Evolutionary conservation across 2,888 invertebrate genomes (phyloP).

Genomic region (Biston stratarius): DNA sequence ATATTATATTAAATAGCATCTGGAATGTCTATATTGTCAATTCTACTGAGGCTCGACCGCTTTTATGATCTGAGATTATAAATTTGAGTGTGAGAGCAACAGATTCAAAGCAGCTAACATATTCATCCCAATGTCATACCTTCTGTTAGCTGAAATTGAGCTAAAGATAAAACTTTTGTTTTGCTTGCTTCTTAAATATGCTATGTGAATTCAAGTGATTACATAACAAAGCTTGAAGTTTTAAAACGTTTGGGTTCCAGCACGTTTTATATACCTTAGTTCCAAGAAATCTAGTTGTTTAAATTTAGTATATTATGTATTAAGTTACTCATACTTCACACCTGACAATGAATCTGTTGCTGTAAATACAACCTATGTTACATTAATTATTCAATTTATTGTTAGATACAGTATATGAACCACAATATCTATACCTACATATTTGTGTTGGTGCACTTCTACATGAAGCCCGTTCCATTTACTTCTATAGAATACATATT

Average conservation of each 20-base stretch:
- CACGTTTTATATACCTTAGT: neutral
- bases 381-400: conserved; percentile 68
- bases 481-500: conserved; percentile 69
- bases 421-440: conserved; percentile 77
- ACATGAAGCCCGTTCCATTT: conserved; percentile 73
- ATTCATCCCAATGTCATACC: neutral
- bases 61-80: conserved; percentile 59
- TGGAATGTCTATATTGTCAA: conserved; percentile 82
- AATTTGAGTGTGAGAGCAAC: conserved; percentile 59
- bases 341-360: conserved; percentile 62
- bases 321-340: neutral
- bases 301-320: too few relatives aligned
- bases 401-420: conserved; percentile 74
- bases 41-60: conserved; percentile 73
- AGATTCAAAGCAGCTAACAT: conserved; percentile 56
- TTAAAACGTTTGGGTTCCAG: neutral
- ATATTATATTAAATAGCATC: conserved; percentile 69
- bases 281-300: neutral
- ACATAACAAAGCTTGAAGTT: neutral
- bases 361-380: conserved; percentile 63
- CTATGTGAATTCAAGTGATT: neutral
- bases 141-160: conserved; percentile 10
- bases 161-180: neutral
- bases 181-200: neutral
- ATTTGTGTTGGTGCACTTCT: conserved; percentile 83